Conservation (phyloP, 2,797 vertebrate species). For the Melanotaenia boesemani region DNA sequence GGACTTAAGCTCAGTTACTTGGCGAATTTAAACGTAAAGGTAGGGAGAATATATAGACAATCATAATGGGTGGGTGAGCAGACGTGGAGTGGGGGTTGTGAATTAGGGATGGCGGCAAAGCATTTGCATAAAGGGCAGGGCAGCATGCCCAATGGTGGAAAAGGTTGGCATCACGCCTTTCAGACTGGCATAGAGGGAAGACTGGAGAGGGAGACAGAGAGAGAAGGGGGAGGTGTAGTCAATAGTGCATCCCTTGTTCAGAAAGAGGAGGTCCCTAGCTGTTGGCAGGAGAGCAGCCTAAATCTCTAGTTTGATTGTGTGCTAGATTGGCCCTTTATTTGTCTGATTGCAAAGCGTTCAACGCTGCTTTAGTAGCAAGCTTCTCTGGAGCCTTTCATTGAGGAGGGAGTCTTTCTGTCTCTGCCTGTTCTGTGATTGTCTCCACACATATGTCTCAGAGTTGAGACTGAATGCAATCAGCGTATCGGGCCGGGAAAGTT, state of each 20-base stretch:
- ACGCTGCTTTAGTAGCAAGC: slow-evolving; percentile 77
- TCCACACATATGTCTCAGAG: slow-evolving; percentile 58
- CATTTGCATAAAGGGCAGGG: slow-evolving; percentile 90
- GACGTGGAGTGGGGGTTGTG: slow-evolving; percentile 78
- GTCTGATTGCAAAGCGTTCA: slow-evolving; percentile 85
- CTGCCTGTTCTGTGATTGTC: slow-evolving; percentile 56
- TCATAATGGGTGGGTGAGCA: slow-evolving; percentile 37
- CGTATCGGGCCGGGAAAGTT: slow-evolving; percentile 35
- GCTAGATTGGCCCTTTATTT: slow-evolving; percentile 87
- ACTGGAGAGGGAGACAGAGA: slow-evolving; percentile 73
- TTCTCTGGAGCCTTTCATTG: slow-evolving; percentile 66
- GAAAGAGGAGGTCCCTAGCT: slow-evolving; percentile 84
- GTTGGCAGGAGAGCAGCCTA: slow-evolving; percentile 83
- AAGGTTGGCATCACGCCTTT: slow-evolving; percentile 86
- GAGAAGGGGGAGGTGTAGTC: slow-evolving; percentile 66
- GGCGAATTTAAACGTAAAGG: slow-evolving; percentile 33
- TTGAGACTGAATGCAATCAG: slow-evolving; percentile 59
- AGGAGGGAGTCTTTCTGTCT: slow-evolving; percentile 51
- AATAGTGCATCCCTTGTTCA: slow-evolving; percentile 88
- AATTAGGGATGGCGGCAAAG: slow-evolving; percentile 77
- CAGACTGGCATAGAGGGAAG: slow-evolving; percentile 85
- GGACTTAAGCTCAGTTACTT: slow-evolving; percentile 47
- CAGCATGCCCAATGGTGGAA: slow-evolving; percentile 86
- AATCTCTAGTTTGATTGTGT: slow-evolving; percentile 86
- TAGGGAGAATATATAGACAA: slow-evolving; percentile 54